Base-by-base conservation (phyloP, 1,140 invertebrate species). In the Drosophila equinoxialis region DNA sequence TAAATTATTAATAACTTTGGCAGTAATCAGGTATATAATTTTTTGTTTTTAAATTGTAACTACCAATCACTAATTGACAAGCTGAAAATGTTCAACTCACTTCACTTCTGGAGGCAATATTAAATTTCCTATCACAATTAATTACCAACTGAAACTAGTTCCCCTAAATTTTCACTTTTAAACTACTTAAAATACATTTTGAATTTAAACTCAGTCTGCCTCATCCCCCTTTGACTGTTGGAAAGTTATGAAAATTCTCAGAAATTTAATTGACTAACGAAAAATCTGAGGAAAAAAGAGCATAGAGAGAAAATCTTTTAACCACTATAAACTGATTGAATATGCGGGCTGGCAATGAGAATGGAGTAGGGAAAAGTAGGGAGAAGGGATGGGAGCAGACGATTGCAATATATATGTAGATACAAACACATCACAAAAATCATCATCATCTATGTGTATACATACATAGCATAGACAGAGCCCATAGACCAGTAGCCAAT, bases 261-360 rank as follows among this genome's bases (percentile, higher is more conserved):
- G 65, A 83, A 87, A 77, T 79, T 89, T 77, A 87, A 87, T 89
- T 89, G 83, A 83, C 84, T 74, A 58, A 64, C 71, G 68, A 68
- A 85, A 74, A 48, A 74, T 62, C 26, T 42, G 62, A 62, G 71
- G 60, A 68, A 37, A 57, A 65, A 55, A 57, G 54, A n/a, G 45
- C 62, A 58, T 65, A 61, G 37, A 48, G 60, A 71, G 70, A 63
- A 77, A 84, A 84, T 81, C 77, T 60, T 64, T 41, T 20, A 54
- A 75, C 70, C 65, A 81, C 63, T 67, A 72, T 77, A 74, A 81
- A 89, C 84, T 89, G 84, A 79, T 83, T 86, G 73, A 73, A 77
- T 57, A 87, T 87, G 83, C 84, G 84, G 84, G 84, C 68, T 65
- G 62, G 42, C 11, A 54, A 17, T 39, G 14, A 30, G 42, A 41